Conservation (phyloP, 2,888 invertebrate genomes). For the Drosophila antonietae region DNA sequence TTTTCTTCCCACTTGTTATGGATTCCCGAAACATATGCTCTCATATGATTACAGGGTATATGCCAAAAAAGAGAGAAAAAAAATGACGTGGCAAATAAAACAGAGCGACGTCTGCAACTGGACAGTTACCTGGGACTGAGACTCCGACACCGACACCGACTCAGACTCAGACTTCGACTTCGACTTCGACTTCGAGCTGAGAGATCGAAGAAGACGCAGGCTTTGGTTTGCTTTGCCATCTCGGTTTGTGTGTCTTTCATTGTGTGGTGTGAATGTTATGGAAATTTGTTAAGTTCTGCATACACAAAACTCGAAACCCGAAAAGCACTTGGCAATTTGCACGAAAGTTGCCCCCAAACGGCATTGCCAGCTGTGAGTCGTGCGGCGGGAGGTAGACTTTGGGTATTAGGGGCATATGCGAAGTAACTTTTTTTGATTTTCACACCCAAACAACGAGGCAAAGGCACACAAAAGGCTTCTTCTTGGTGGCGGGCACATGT, state of each 20-base stretch:
- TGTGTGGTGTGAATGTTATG: slow-evolving; percentile 78
- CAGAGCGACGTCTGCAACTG: slow-evolving; percentile 67
- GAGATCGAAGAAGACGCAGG: slow-evolving; percentile 59
- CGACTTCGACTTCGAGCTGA: slow-evolving; percentile 8
- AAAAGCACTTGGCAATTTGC: slow-evolving; percentile 72
- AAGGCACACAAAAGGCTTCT: slow-evolving; percentile 63
- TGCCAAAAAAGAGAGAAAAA: slow-evolving; percentile 2
- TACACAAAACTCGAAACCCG: slow-evolving; percentile 63
- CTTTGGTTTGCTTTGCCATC: slow-evolving; percentile 44
- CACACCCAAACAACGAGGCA: slow-evolving; percentile 70
- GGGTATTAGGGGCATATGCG: slow-evolving; percentile 40
- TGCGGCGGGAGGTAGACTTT: background rate
- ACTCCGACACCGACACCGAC: slow-evolving; percentile 2
- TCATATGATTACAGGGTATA: slow-evolving; percentile 30
- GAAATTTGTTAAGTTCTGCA: slow-evolving; percentile 79
- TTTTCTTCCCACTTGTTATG: background rate
- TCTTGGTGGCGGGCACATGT: slow-evolving; percentile 67
- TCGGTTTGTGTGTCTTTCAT: slow-evolving; percentile 59
- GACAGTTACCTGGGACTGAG: slow-evolving; percentile 49
- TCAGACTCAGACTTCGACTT: slow-evolving; percentile 8
- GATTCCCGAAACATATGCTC: background rate
- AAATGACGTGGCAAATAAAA: slow-evolving; percentile 77
- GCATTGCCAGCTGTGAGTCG: slow-evolving; percentile 45
- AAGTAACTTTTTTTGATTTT: slow-evolving; percentile 64
- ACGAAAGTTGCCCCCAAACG: slow-evolving; percentile 68